Evolutionary conservation across 2,888 invertebrate species (phyloP).

Genomic region (Orthosia gothica): DNA sequence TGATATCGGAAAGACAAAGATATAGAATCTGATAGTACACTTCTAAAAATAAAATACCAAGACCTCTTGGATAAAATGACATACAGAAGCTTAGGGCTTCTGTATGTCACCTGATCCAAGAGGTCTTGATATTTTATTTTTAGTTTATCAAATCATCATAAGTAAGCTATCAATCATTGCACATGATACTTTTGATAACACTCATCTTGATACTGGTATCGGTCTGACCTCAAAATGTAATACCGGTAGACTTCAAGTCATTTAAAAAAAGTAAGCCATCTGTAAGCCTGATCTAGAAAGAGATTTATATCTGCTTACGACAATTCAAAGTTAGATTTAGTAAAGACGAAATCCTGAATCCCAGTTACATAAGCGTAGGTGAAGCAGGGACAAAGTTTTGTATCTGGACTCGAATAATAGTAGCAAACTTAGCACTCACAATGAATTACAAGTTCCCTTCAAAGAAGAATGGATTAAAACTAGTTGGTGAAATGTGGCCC

Average conservation of each 20-base stretch:
- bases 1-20: constrained; percentile 5
- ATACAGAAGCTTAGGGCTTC: background rate
- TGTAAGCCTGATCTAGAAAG: constrained; percentile 1
- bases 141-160: constrained; percentile 7
- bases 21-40: background rate
- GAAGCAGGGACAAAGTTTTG: constrained; percentile 83
- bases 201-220: background rate
- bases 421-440: constrained; percentile 89
- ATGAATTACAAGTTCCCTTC: constrained; percentile 90
- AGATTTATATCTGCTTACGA: background rate
- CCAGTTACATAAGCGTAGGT: constrained; percentile 82
- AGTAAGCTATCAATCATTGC: constrained; percentile 25
- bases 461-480: constrained; percentile 90
- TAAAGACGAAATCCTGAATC: constrained; percentile 32
- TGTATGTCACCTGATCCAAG: background rate
- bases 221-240: constrained; percentile 11
- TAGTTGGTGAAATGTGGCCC: constrained; percentile 86
- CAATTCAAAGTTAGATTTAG: background rate
- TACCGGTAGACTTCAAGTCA: constrained; percentile 8
- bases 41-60: constrained; percentile 18
- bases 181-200: constrained; percentile 28
- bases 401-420: constrained; percentile 81
- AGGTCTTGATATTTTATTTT: constrained; percentile 12
- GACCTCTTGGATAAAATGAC: background rate
- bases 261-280: constrained; percentile 8